phyloP scores from a whole-genome alignment of 2,888 invertebrate species.

The Drosophila mimica region DNA sequence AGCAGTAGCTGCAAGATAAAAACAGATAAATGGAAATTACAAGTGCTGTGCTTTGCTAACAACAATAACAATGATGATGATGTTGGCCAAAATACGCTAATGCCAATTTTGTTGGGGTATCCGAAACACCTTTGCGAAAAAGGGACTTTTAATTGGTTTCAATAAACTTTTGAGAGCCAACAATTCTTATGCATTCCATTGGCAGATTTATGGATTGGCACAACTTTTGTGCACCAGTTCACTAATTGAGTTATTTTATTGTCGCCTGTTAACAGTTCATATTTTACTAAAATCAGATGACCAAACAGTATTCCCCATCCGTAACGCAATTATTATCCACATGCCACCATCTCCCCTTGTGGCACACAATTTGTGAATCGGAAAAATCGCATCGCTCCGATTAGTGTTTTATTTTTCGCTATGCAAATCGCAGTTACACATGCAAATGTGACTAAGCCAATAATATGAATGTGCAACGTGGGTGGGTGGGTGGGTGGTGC shows the following conservation, averaged over 20 bases:
- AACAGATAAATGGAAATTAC: conserved; percentile 52
- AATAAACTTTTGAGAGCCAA: conserved; percentile 4
- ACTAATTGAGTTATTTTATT: conserved; percentile 41
- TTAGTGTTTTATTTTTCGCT: conserved; percentile 75
- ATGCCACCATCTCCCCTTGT: neutral
- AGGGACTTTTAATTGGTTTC: conserved; percentile 23
- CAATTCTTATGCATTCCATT: neutral
- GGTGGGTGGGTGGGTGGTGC: neutral
- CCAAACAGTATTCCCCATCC: conserved; percentile 33
- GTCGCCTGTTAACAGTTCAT: conserved; percentile 44
- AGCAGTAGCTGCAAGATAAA: conserved; percentile 1
- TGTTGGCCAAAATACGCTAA: conserved; percentile 33
- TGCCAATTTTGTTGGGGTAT: conserved; percentile 48
- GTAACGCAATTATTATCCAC: neutral
- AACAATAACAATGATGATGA: neutral
- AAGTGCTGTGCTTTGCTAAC: conserved; percentile 52
- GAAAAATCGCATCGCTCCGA: conserved; percentile 44
- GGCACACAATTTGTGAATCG: conserved; percentile 20
- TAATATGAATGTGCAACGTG: conserved; percentile 57
- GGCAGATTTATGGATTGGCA: conserved; percentile 20
- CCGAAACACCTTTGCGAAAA: conserved; percentile 7
- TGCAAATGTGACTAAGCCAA: conserved; percentile 82
- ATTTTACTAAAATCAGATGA: conserved; percentile 47
- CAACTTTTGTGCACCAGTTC: neutral
- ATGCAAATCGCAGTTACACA: conserved; percentile 78